Conservation (phyloP, 2,888 invertebrate species). For the Caenorhabditis sp. region DNA sequence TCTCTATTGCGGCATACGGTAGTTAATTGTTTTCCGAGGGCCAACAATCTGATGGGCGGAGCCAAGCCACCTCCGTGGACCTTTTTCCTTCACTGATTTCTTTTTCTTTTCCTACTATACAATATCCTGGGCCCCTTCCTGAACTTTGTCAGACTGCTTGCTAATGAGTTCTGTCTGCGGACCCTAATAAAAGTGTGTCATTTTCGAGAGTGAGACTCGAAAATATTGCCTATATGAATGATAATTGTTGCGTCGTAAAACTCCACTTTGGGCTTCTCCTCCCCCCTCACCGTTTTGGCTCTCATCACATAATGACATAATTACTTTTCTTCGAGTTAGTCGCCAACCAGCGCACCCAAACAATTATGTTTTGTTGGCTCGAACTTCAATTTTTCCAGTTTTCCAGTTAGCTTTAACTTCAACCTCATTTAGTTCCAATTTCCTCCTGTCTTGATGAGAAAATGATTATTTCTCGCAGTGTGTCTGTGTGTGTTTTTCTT, state of each 20-base stretch:
- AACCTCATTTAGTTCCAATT: slow-evolving; percentile 55
- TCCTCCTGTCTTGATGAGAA: slow-evolving; percentile 9
- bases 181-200: slow-evolving; percentile 54
- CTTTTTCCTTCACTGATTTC: not conserved
- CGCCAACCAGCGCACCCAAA: slow-evolving; percentile 25
- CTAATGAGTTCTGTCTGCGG: slow-evolving; percentile 27
- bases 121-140: too few relatives aligned
- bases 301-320: slow-evolving; percentile 56
- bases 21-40: slow-evolving; percentile 60
- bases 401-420: not conserved
- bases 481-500: not conserved
- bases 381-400: slow-evolving; percentile 25
- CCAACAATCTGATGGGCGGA: slow-evolving; percentile 57
- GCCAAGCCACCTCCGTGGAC: slow-evolving; percentile 3
- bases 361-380: slow-evolving; percentile 51
- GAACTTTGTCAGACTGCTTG: too few relatives aligned
- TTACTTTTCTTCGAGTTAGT: slow-evolving; percentile 55
- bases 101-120: not conserved
- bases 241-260: slow-evolving; percentile 55
- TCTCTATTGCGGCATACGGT: slow-evolving; percentile 57
- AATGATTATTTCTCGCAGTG: slow-evolving; percentile 39
- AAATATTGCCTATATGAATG: slow-evolving; percentile 55
- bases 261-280: slow-evolving; percentile 10
- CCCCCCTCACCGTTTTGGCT: slow-evolving; percentile 13
- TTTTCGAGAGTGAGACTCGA: slow-evolving; percentile 47